Evolutionary conservation across 64 coral and sea anemone species (phyloP).

Genomic region (Acropora tenuis): DNA sequence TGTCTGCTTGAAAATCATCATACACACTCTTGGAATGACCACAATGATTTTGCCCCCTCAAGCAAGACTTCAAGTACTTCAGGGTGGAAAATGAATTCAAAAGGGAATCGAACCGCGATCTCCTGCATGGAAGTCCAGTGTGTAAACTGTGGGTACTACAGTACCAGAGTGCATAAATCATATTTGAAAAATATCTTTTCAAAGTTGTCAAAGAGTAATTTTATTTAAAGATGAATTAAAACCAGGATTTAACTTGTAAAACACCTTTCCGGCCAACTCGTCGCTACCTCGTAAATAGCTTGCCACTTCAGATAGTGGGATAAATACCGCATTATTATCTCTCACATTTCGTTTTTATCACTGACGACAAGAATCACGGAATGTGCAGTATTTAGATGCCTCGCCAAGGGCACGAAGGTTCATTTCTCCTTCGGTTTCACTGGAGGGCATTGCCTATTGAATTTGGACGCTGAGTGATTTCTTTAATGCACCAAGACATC

Average conservation of each 20-base stretch:
- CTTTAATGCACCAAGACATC: no score
- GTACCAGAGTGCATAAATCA: no score
- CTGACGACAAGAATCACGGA: background rate
- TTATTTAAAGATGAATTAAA: background rate
- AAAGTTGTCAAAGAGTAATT: background rate
- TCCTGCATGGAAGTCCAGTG: no score
- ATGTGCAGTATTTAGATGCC: background rate
- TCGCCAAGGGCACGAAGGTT: background rate
- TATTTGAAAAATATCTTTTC: background rate
- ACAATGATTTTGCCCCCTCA: no score
- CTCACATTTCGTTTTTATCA: background rate
- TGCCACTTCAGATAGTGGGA: background rate
- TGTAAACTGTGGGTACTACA: no score
- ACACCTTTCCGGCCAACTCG: constrained; percentile 35
- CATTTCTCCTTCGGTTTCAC: background rate
- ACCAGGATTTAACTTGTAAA: background rate
- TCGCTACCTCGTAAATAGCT: background rate
- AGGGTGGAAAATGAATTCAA: no score
- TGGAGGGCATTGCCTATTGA: background rate
- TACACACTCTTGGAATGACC: no score
- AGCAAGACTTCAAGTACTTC: no score
- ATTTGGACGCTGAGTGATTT: no score
- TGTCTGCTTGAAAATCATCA: background rate
- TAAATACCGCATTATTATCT: background rate
- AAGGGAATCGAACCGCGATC: no score